phyloP scores from a whole-genome alignment of 2,888 invertebrate species.

The Vesta saturnalis region DNA sequence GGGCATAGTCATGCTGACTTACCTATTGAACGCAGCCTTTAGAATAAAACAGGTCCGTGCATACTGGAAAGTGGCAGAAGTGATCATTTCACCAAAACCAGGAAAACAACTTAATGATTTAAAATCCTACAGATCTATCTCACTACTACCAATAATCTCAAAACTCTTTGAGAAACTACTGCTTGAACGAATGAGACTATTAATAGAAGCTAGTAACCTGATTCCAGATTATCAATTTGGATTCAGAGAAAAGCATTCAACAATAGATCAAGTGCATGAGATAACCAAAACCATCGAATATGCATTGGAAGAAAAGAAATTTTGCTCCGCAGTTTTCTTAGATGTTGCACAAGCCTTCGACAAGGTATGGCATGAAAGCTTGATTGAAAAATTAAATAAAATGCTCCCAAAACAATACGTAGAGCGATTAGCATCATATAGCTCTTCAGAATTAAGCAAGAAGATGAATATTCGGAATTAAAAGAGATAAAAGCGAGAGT shows the following conservation, averaged over 20 bases:
- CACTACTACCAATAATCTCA: slow-evolving; percentile 34
- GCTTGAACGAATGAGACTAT: not conserved
- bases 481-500: too few species aligned
- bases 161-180: slow-evolving; percentile 10
- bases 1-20: slow-evolving; percentile 16
- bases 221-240: slow-evolving; percentile 1
- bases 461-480: too few species aligned
- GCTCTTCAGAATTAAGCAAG: too few species aligned
- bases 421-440: too few species aligned
- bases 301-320: slow-evolving; percentile 29
- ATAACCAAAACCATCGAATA: slow-evolving; percentile 29
- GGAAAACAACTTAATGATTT: slow-evolving; percentile 26
- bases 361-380: too few species aligned
- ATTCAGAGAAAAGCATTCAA: slow-evolving; percentile 15
- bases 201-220: slow-evolving; percentile 3
- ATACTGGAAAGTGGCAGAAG: slow-evolving; percentile 18
- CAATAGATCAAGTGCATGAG: slow-evolving; percentile 37
- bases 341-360: slow-evolving; percentile 39
- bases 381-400: too few species aligned
- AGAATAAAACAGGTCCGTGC: slow-evolving; percentile 9
- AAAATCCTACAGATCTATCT: slow-evolving; percentile 42
- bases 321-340: slow-evolving; percentile 32
- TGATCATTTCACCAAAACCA: slow-evolving; percentile 21
- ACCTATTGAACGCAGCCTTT: slow-evolving; percentile 12
- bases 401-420: too few species aligned